phyloP scores from a whole-genome alignment of 2,888 invertebrate species.

The Aphidius colemani region DNA sequence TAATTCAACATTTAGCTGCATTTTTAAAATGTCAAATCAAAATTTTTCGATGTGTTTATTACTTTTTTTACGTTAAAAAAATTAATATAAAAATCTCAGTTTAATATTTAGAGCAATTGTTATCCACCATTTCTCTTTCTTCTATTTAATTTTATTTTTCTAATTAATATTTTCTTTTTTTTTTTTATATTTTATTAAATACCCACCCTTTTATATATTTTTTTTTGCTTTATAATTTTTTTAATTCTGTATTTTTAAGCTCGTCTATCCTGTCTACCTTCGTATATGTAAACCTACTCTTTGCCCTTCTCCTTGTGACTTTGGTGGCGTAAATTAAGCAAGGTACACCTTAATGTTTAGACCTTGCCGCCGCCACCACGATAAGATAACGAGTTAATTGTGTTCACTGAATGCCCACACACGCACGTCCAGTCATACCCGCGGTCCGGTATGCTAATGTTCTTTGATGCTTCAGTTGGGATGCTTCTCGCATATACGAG shows the following conservation, averaged over 20 bases:
- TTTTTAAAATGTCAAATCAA: no score
- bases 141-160: no score
- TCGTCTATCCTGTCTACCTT: neutral
- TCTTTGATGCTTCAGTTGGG: slow-evolving; percentile 53
- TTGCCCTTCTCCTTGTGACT: slow-evolving; percentile 32
- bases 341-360: slow-evolving; percentile 59
- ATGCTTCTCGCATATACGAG: slow-evolving; percentile 52
- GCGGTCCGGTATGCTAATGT: slow-evolving; percentile 58
- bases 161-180: neutral
- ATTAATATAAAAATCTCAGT: no score
- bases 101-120: no score
- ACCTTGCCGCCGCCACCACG: slow-evolving; percentile 52
- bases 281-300: slow-evolving; percentile 6
- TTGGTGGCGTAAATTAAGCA: slow-evolving; percentile 58
- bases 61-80: no score
- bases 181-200: slow-evolving; percentile 2
- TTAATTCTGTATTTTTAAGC: neutral
- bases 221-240: neutral
- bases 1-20: no score
- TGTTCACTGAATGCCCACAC: slow-evolving; percentile 59
- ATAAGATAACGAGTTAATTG: slow-evolving; percentile 62
- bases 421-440: slow-evolving; percentile 54
- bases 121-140: no score
- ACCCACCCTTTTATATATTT: neutral
- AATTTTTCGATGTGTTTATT: no score